Base-by-base conservation (phyloP, 2,797 vertebrate species). In the Xiphorhynchus erythropygius region DNA sequence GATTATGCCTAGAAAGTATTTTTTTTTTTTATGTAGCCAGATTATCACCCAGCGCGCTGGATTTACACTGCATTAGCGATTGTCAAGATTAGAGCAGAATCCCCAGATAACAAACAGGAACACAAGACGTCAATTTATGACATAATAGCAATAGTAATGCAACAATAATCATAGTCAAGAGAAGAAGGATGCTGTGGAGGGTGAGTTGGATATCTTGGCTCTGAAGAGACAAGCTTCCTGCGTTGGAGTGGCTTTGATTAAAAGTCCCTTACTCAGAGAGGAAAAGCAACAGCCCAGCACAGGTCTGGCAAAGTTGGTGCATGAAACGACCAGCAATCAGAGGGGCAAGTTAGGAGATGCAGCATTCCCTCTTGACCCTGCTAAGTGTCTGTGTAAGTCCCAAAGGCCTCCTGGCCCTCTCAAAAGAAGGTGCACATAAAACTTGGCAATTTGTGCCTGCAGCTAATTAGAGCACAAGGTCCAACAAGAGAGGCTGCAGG, bases 41-140 rank as follows among this genome's bases (percentile, higher is more conserved):
- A 97, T 97, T 97, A 96, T 96, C 94, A 95, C 94, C 88, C 91
- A 60, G 69, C 0, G 9, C 0, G 5, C 81, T 94, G 95, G 96
- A 96, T 97, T 97, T 97, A 84, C 82, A 33, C 89, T 97, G 93
- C 95, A 95, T 97, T 96, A 96, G 93, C 0, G 22, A 91, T 93
- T 52, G 33, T 80, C 92, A 91, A 96, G 95, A 97, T 96, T 96
- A 97, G 84, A 95, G 53, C 81, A 93, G 95, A 95, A 97, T 96
- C 95, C 87, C 89, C 4, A 9, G 84, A 95, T 95, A 97, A 94
- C 90, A 97, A 91, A 94, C 75, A 89, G 91, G 92, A 94, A 85
- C 89, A 94, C 79, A 94, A 90, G 74, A 94, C 44, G 57, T 96
- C 89, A 86, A 70, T 96, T 96, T 96, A 62, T 97, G 95, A 95